A percentile compares a stretch with the other conserved stretches of the same genome.
These are phyloP conservation scores for Odontamblyopus rebecca DNA, from an alignment of 2,797 vertebrate genomes.

Conservation along the genomic window DNA sequence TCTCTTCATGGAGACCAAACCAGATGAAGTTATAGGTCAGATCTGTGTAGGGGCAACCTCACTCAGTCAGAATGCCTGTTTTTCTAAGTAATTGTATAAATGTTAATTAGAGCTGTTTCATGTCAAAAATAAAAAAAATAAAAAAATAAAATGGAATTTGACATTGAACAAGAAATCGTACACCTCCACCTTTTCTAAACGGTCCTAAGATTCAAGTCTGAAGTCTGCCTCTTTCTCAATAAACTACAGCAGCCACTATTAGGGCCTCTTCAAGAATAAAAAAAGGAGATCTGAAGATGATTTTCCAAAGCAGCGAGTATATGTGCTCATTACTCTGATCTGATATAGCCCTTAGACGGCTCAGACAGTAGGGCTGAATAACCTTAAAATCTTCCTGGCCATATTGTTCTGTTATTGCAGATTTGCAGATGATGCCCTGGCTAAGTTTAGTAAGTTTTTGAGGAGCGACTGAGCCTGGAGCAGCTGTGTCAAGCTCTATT, in stretches of 20 bases:
- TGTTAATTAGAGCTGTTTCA: too few relatives aligned
- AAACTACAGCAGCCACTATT: slow-evolving; percentile 25
- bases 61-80: too few relatives aligned
- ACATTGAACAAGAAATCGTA: too few relatives aligned
- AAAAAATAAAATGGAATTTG: too few relatives aligned
- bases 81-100: too few relatives aligned
- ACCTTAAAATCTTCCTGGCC: slow-evolving; percentile 52
- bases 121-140: too few relatives aligned
- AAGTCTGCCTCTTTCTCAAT: slow-evolving; percentile 28
- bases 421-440: slow-evolving; percentile 61
- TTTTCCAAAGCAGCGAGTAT: slow-evolving; percentile 52
- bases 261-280: slow-evolving; percentile 33
- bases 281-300: slow-evolving; percentile 39
- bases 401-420: slow-evolving; percentile 57
- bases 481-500: slow-evolving; percentile 25
- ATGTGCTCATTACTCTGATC: slow-evolving; percentile 72
- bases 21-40: too few relatives aligned
- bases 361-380: slow-evolving; percentile 66
- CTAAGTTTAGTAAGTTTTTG: slow-evolving; percentile 61
- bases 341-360: slow-evolving; percentile 64
- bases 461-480: slow-evolving; percentile 57
- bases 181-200: neutral
- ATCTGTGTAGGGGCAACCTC: too few relatives aligned
- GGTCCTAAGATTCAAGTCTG: slow-evolving; percentile 14
- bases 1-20: too few relatives aligned